A percentile compares a stretch with the other conserved stretches of the same genome.
Evolutionary conservation across 2,113 vertebrate genomes (phyloP).

Genomic region (Paramormyrops kingsleyae): DNA sequence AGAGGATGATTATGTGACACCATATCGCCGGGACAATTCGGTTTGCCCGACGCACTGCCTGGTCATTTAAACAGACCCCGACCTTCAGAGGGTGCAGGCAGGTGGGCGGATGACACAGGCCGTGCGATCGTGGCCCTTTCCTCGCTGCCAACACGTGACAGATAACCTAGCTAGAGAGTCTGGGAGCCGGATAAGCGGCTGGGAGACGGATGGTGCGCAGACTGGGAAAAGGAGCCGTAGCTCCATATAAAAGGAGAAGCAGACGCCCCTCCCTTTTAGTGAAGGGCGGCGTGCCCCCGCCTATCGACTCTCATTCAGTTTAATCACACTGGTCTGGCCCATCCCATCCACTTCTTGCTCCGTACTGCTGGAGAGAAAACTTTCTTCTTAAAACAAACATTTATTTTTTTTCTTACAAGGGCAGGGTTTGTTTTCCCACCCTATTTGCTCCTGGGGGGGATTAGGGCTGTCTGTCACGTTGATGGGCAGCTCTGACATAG

Average conservation of each 20-base stretch:
- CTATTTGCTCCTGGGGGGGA: slow-evolving; percentile 68
- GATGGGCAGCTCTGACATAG: slow-evolving; percentile 70
- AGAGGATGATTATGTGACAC: slow-evolving; percentile 22
- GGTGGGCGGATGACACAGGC: background rate
- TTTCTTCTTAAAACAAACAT: slow-evolving; percentile 56
- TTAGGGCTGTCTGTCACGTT: slow-evolving; percentile 67
- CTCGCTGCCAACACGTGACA: background rate
- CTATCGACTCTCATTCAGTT: background rate
- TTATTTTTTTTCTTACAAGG: slow-evolving; percentile 48
- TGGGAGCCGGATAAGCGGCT: background rate
- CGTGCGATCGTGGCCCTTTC: background rate
- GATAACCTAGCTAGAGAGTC: background rate
- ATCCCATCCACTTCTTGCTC: slow-evolving; percentile 10
- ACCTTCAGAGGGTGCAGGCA: background rate
- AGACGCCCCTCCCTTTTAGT: background rate
- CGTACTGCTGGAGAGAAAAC: slow-evolving; percentile 48
- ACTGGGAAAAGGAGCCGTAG: background rate
- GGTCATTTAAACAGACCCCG: background rate
- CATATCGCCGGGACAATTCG: background rate
- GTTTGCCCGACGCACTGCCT: background rate
- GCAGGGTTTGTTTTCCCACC: slow-evolving; percentile 59
- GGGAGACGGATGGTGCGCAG: background rate
- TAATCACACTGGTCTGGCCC: slow-evolving; percentile 20
- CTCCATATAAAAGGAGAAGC: background rate
- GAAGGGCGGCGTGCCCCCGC: background rate